Evolutionary conservation across 2,888 invertebrate species (phyloP).

Genomic region (Blera fallax): DNA sequence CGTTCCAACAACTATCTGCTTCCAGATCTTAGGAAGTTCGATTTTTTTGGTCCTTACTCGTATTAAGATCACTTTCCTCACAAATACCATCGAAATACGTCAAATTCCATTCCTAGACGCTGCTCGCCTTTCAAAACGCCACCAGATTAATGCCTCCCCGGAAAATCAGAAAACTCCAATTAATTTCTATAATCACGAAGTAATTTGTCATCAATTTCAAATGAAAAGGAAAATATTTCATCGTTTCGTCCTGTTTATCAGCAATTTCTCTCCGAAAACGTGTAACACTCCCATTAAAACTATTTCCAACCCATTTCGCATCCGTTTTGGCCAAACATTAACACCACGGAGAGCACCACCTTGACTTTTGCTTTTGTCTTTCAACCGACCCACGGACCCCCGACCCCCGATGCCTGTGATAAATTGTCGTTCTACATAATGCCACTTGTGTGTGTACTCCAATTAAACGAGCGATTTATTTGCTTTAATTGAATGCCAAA

Average conservation of each 20-base stretch:
- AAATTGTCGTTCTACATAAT: slow-evolving; percentile 10
- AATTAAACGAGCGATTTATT: slow-evolving; percentile 62
- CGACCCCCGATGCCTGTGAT: too few relatives aligned
- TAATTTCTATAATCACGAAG: slow-evolving; percentile 5
- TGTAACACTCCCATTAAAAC: background rate
- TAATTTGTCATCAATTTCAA: slow-evolving; percentile 6
- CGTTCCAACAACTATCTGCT: too few relatives aligned
- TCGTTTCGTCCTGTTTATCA: background rate
- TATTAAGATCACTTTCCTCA: too few relatives aligned
- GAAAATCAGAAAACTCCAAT: background rate
- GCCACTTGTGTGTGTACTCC: slow-evolving; percentile 29
- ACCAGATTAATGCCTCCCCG: background rate
- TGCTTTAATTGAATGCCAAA: slow-evolving; percentile 55
- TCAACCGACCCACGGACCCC: background rate
- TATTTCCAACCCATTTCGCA: background rate
- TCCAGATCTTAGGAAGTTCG: too few relatives aligned
- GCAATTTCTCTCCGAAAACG: background rate
- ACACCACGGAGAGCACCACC: background rate
- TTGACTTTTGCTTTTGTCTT: background rate
- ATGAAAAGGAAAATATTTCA: slow-evolving; percentile 13
- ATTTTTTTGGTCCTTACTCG: too few relatives aligned
- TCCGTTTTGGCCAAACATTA: background rate
- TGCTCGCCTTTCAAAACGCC: background rate
- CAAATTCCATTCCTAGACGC: too few relatives aligned
- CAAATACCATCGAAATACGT: too few relatives aligned